Evolutionary conservation across 2,888 invertebrate genomes (phyloP), one percentile per base, ranked within the genome.

Genomic region (Teleogryllus oceanicus): DNA sequence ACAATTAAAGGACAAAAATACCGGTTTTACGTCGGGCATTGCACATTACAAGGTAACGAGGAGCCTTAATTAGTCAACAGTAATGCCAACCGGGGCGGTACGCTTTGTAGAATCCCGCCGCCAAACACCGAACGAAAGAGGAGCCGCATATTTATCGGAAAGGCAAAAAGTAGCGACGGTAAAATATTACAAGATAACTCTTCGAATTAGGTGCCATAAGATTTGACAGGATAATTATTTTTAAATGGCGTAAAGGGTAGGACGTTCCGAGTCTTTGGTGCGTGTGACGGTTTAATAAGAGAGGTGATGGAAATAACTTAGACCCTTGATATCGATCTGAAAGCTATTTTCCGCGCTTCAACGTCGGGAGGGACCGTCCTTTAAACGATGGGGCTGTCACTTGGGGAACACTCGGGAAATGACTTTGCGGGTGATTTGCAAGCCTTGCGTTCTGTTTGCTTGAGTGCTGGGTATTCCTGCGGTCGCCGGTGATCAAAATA

Each of bases 1-100:
- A 62, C 62, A 62, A 62, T 62, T 62, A 62, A 62, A 62, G 62
- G 62, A 62, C 62, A 62, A 62, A 62, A 62, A 62, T 62, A 62
- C 62, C n/a, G 62, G 62, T 62, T 62, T 62, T 62, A 62, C 62
- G 62, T 62, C 62, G 62, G n/a, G 62, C 62, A n/a, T 62, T 62
- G 62, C 62, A n/a, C 62, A 62, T 62, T 62, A 62, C 62, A 62
- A 62, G 62, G 16, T 18, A 62, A 62, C 62, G 62, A 62, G 62
- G 16, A 18, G 62, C 62, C 62, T 62, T 62, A 62, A 62, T 62
- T 62, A 62, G 62, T 62, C 62, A 62, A 62, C 62, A 62, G 62
- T 62, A 62, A 62, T 62, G 62, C 16, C 62, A n/a, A 62, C 13
- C 62, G 13, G 13, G 62, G 62, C 62, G 62, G 62, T 62, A 3